Conservation (phyloP, 2,888 invertebrate species). For the Cremastinae sp. region DNA sequence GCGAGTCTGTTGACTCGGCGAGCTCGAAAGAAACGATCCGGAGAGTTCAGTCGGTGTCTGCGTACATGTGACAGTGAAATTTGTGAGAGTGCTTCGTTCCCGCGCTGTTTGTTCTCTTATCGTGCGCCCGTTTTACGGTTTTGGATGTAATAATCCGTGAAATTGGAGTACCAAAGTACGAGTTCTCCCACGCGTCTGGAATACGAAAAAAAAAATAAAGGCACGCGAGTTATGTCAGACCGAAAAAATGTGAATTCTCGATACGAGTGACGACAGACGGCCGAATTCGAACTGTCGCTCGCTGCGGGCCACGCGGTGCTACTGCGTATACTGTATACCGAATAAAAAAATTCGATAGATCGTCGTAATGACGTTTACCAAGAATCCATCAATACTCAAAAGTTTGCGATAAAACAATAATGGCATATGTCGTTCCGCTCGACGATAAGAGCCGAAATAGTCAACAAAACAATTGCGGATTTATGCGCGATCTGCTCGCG, state of each 20-base stretch:
- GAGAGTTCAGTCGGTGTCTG: too few relatives aligned
- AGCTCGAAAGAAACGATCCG: too few relatives aligned
- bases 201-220: too few relatives aligned
- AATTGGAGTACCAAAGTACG: too few relatives aligned
- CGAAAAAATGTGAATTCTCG: too few relatives aligned
- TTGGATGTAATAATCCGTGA: too few relatives aligned
- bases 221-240: too few relatives aligned
- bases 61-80: too few relatives aligned
- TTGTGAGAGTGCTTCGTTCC: not conserved
- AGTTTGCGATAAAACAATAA: constrained; percentile 7
- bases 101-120: constrained; percentile 17
- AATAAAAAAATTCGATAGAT: not conserved
- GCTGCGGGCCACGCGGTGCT: not conserved
- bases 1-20: too few relatives aligned
- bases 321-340: not conserved
- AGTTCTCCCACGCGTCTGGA: too few relatives aligned
- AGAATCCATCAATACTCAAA: constrained; percentile 12
- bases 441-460: constrained; percentile 12
- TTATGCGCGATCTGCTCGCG: not conserved
- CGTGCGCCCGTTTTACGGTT: too few relatives aligned
- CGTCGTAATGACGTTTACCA: constrained; percentile 16
- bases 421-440: constrained; percentile 6
- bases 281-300: not conserved
- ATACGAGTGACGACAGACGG: too few relatives aligned
- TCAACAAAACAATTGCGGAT: constrained; percentile 3